Evolutionary conservation across 2,888 invertebrate species (phyloP), one percentile per base, ranked within the genome.

Genomic region (Conistra vaccinii): DNA sequence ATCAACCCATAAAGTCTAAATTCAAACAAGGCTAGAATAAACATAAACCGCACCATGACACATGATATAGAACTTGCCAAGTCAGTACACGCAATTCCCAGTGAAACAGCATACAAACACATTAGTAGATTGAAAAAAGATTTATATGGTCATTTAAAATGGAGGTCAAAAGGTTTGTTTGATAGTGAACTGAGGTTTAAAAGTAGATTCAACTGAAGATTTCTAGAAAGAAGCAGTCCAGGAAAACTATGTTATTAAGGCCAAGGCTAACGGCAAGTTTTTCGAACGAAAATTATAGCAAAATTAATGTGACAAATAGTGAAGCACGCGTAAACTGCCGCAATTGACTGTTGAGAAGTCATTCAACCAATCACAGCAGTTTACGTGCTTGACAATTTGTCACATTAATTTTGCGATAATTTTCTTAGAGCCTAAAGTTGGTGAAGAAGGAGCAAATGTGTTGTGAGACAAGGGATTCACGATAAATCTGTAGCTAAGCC

Each of bases 51-150:
- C 48, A 62, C 35, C 83, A 61, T 82, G 78, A 74, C 69, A 71
- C 35, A 29, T 7, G 29, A 69, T 62, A 72, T 57, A 67, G 62
- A 78, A 69, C 29, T 17, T 69, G 69, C 71, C 29, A 61, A 78
- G 58, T 84, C 76, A 84, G 60, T 51, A 66, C 58, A 69, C 69
- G 32, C 48, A 55, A 48, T 48, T 26, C 51, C 35, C 32, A 29
- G 51, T 61, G 51, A 70, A 69, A 76, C 48, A 67, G 42, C 60
- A 60, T 17, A 60, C 20, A 58, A 55, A 71, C 45, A 74, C 84
- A 84, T 84, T 84, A 81, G 73, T 35, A n/a, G 76, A 84, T 81
- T 84, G 62, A 73, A 79, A 75, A 70, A 55, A 73, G 61, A 73
- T 70, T 70, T 73, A 83, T 75, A 61, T 51, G n/a, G 39, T 55